Percentiles rank a stretch among this genome's conserved stretches.
Evolutionary conservation across 2,113 vertebrate genomes (phyloP).

Genomic region (Sarotherodon lohbergeri): DNA sequence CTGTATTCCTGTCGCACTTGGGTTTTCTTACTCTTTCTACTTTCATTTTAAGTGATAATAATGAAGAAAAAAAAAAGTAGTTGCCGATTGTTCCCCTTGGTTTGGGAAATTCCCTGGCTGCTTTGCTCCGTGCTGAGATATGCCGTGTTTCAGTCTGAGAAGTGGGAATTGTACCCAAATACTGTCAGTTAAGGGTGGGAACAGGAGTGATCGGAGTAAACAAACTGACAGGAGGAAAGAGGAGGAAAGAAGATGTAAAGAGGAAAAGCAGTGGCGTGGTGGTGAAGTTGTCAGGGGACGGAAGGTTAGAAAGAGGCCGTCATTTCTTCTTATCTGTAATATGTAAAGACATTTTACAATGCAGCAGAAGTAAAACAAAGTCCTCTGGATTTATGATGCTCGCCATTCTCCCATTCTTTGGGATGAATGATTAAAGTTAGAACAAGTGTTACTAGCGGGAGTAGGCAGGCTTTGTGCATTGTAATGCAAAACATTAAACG

Average conservation of each 20-base stretch:
- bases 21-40: not conserved
- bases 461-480: not conserved
- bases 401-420: not conserved
- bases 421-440: not conserved
- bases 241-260: not conserved
- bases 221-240: not conserved
- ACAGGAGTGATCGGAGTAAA: not conserved
- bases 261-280: not conserved
- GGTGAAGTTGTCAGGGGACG: slow-evolving; percentile 17
- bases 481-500: not conserved
- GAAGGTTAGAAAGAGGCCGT: slow-evolving; percentile 4
- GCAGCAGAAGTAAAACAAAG: slow-evolving; percentile 13
- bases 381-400: slow-evolving; percentile 24
- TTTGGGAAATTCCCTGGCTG: slow-evolving; percentile 10
- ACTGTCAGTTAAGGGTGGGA: not conserved
- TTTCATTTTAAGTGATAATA: not conserved
- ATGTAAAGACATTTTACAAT: slow-evolving; percentile 13
- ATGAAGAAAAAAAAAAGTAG: not conserved
- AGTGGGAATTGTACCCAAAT: not conserved
- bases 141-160: not conserved
- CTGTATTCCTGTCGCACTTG: not conserved
- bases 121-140: not conserved
- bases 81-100: not conserved
- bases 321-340: slow-evolving; percentile 10
- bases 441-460: not conserved